These are phyloP conservation scores for Lithophane socia DNA, from an alignment of 2,888 invertebrate species.

Conservation along the genomic window DNA sequence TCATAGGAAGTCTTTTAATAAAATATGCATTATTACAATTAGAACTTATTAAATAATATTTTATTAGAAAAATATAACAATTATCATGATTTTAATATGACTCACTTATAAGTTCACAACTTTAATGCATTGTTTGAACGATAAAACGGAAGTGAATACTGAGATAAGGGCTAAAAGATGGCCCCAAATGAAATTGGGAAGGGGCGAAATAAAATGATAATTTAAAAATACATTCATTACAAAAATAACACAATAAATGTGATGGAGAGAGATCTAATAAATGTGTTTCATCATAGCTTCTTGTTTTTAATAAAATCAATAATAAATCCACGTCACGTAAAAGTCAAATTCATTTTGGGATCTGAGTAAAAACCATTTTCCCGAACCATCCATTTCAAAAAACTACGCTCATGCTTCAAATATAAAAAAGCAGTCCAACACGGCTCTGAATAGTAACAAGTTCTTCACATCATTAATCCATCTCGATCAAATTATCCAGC, in stretches of 20 bases:
- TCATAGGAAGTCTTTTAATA: slow-evolving; percentile 16
- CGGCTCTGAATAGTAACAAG: neutral
- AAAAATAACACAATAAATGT: slow-evolving; percentile 2
- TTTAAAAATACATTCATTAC: neutral
- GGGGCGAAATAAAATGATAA: neutral
- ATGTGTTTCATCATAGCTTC: no score
- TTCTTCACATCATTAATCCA: slow-evolving; percentile 10
- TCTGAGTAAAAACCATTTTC: neutral
- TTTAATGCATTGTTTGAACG: neutral
- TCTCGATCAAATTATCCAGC: slow-evolving; percentile 40
- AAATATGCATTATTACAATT: slow-evolving; percentile 7
- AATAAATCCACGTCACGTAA: neutral
- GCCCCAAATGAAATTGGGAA: neutral
- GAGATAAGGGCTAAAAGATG: neutral
- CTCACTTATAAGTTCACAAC: neutral
- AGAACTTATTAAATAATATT: slow-evolving; percentile 4
- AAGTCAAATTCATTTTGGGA: slow-evolving; percentile 7
- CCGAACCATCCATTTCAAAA: neutral
- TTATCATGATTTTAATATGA: slow-evolving; percentile 15
- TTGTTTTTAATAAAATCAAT: neutral
- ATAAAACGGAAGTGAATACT: neutral
- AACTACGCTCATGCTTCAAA: neutral
- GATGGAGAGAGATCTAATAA: no score
- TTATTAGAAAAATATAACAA: neutral
- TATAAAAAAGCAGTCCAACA: slow-evolving; percentile 9